Base-by-base conservation (phyloP, 1,140 invertebrate genomes). In the Anadara kagoshimensis region DNA sequence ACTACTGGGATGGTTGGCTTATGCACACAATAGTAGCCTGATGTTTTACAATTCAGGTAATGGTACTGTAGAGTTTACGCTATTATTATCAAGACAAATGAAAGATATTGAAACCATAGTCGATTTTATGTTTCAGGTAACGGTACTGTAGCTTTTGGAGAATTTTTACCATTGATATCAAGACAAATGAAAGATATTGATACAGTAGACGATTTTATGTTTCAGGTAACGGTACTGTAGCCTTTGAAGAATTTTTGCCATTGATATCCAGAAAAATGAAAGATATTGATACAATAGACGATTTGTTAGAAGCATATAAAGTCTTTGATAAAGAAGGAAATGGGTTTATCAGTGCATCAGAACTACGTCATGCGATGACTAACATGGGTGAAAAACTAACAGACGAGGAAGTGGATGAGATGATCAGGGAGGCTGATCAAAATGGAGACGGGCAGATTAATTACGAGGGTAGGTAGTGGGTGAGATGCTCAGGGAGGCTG, bases 251-350 rank as follows among this genome's bases (percentile, higher is more conserved):
- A 11, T 56, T 56, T 56, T 14, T 56, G 14, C 20, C n/a, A 20
- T 16, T 56, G 20, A 56, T 56, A 24, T 20, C 20, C 14, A 56
- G 24, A 14, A 56, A 56, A 24, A 20, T 22, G 24, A 20, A 26
- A 24, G 54, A 56, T 56, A 14, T 20, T 14, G 54, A 56, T 14
- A 20, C n/a, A 56, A 24, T 24, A 56, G 24, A 56, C 14, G 54
- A 56, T 26, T 26, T 56, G 20, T 14, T 20, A 24, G 54, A 56
- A 24, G 54, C 54, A 5, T 56, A 24, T 56, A 56, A 26, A 49
- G 47, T 49, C 2, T 49, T 49, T 49, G 47, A 49, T 49, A 18
- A n/a, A 18, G 47, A 49, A 18, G 54, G 54, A 56, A 56, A 56
- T 26, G 54, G 54, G 14, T 24, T 24, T 22, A 56, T 56, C 24